These are phyloP conservation scores for Polymixis lichenea DNA, from an alignment of 2,888 invertebrate genomes.

Conservation along the genomic window DNA sequence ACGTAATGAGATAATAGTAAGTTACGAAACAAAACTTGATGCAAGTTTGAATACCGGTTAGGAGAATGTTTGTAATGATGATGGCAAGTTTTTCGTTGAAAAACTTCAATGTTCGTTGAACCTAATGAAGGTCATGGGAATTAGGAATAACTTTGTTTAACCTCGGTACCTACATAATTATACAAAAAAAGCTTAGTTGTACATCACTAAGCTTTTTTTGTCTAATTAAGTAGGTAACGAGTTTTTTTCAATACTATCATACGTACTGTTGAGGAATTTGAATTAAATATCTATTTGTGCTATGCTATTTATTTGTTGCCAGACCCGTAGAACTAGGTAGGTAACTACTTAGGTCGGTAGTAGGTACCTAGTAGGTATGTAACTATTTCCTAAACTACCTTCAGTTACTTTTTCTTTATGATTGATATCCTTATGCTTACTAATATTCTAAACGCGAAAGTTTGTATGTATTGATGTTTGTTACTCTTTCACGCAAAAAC, in stretches of 20 bases:
- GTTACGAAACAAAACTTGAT: constrained; percentile 13
- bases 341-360: too few species aligned
- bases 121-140: not conserved
- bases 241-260: not conserved
- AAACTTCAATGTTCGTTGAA: not conserved
- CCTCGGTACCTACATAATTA: too few species aligned
- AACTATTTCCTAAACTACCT: not conserved
- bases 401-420: not conserved
- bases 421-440: too few species aligned
- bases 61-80: constrained; percentile 10
- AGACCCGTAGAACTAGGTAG: not conserved
- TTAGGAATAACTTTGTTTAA: not conserved
- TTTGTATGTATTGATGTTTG: too few species aligned
- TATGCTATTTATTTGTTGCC: not conserved
- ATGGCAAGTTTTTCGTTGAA: not conserved
- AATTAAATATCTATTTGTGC: too few species aligned
- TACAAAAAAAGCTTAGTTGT: too few species aligned
- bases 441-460: too few species aligned
- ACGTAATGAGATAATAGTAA: constrained; percentile 2
- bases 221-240: not conserved
- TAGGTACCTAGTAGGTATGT: not conserved
- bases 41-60: constrained; percentile 28
- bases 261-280: not conserved
- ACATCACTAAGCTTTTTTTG: not conserved
- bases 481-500: too few species aligned